These are phyloP conservation scores for Oreochromis mossambicus DNA, from an alignment of 2,797 vertebrate genomes.

Conservation along the genomic window DNA sequence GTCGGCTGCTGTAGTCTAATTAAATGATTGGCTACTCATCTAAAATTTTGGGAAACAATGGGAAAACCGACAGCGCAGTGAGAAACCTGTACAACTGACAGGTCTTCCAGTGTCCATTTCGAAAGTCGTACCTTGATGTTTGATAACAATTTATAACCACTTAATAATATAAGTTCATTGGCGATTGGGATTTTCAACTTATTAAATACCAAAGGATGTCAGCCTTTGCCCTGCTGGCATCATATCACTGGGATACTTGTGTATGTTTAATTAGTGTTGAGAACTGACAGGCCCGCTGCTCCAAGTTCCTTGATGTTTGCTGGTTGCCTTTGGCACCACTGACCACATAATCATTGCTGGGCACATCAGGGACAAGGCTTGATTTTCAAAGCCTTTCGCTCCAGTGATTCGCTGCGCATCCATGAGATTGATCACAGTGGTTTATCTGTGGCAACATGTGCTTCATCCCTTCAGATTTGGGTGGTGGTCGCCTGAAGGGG, in stretches of 20 bases:
- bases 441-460: slow-evolving; percentile 85
- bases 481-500: slow-evolving; percentile 73
- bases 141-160: slow-evolving; percentile 6
- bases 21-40: background rate
- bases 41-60: background rate
- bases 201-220: slow-evolving; percentile 57
- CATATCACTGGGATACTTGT: slow-evolving; percentile 61
- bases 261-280: slow-evolving; percentile 81
- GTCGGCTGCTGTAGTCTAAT: background rate
- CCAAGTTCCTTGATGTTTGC: slow-evolving; percentile 80
- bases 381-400: slow-evolving; percentile 83
- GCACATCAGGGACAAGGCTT: slow-evolving; percentile 80
- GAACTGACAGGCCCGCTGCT: slow-evolving; percentile 74
- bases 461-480: slow-evolving; percentile 76
- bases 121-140: background rate
- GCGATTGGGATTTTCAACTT: slow-evolving; percentile 44
- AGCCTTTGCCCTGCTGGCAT: slow-evolving; percentile 58
- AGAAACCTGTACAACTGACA: background rate
- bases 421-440: slow-evolving; percentile 84
- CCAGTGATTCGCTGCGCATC: slow-evolving; percentile 81
- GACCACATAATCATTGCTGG: slow-evolving; percentile 82
- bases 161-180: slow-evolving; percentile 29
- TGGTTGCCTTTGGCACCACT: slow-evolving; percentile 79
- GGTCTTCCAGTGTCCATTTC: background rate
- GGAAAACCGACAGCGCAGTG: background rate